These are phyloP conservation scores for Chymomyza caudatula DNA, from an alignment of 2,888 invertebrate genomes.

Conservation along the genomic window DNA sequence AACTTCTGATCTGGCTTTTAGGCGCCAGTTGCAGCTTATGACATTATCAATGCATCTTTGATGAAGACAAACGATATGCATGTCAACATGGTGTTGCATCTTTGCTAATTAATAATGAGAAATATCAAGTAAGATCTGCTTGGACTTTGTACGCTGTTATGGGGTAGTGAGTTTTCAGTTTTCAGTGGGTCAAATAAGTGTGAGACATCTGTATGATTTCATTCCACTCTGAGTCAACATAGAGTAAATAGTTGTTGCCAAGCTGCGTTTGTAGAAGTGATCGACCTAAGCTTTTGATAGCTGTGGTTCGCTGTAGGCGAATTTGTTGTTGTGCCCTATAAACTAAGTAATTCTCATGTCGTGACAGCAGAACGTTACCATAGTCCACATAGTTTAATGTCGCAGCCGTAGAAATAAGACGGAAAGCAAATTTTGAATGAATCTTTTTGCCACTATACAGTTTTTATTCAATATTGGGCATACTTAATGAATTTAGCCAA, in stretches of 20 bases:
- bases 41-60: conserved; percentile 60
- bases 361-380: no score
- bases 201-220: conserved; percentile 26
- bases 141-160: conserved; percentile 50
- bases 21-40: conserved; percentile 49
- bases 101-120: conserved; percentile 51
- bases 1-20: conserved; percentile 26
- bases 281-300: neutral
- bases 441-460: no score
- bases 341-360: no score
- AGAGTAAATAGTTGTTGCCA: neutral
- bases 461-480: no score
- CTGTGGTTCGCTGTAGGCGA: neutral
- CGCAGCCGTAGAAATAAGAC: no score
- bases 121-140: conserved; percentile 34
- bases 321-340: no score
- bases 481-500: no score
- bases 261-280: neutral
- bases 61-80: conserved; percentile 63
- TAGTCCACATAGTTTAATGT: no score
- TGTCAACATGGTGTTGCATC: conserved; percentile 32
- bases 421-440: no score
- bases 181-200: conserved; percentile 51
- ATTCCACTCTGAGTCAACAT: neutral
- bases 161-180: conserved; percentile 33